Evolutionary conservation across 2,888 invertebrate genomes (phyloP).

Genomic region (Seira musarum): DNA sequence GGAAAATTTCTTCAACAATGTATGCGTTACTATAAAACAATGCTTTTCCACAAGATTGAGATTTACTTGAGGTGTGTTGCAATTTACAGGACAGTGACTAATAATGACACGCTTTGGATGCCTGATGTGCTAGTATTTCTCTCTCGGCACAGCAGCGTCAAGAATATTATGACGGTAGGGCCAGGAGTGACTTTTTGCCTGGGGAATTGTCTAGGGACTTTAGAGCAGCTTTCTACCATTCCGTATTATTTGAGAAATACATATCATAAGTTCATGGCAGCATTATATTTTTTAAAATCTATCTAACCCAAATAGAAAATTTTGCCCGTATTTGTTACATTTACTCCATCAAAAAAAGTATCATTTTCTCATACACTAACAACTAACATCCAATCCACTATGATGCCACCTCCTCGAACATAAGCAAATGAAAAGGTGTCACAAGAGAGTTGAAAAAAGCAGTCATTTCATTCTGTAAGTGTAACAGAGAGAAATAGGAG

Average conservation of each 20-base stretch:
- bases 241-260: not conserved
- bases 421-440: slow-evolving; percentile 70
- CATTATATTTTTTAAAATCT: not conserved
- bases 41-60: too few relatives aligned
- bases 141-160: not conserved
- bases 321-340: not conserved
- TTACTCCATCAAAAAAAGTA: slow-evolving; percentile 3
- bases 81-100: slow-evolving; percentile 36
- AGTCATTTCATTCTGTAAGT: slow-evolving; percentile 20
- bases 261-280: too few relatives aligned
- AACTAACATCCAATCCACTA: not conserved
- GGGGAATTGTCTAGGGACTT: slow-evolving; percentile 67
- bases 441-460: slow-evolving; percentile 61
- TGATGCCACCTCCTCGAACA: slow-evolving; percentile 14
- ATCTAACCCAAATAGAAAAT: not conserved
- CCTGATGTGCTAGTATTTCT: not conserved
- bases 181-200: slow-evolving; percentile 53
- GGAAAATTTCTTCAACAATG: too few relatives aligned
- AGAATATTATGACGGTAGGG: slow-evolving; percentile 46
- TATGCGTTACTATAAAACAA: too few relatives aligned
- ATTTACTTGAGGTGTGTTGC: not conserved
- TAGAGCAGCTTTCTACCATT: slow-evolving; percentile 38
- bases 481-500: slow-evolving; percentile 62
- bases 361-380: slow-evolving; percentile 19
- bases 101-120: not conserved